These are phyloP conservation scores for Pelecanus crispus DNA, from an alignment of 2,113 vertebrate species.

Conservation along the genomic window DNA sequence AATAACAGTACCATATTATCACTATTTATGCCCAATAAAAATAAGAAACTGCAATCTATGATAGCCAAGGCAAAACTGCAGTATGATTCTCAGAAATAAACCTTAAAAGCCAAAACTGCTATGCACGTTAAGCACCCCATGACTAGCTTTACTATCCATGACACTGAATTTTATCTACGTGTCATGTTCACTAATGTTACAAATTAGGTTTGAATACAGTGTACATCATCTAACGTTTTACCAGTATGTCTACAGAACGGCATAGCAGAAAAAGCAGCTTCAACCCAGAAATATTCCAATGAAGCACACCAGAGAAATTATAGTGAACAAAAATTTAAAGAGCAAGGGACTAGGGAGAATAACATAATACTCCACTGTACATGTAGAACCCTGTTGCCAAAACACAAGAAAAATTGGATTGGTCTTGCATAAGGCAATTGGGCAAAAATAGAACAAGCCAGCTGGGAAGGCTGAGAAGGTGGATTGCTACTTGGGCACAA, in stretches of 20 bases:
- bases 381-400: background rate
- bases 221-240: background rate
- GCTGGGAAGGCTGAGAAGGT: background rate
- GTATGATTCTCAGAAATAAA: background rate
- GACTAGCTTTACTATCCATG: background rate
- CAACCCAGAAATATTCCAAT: background rate
- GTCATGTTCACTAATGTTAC: background rate
- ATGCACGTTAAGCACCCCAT: fast-evolving
- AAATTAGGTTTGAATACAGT: background rate
- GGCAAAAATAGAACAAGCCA: background rate
- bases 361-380: background rate
- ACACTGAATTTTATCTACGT: background rate
- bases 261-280: background rate
- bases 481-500: background rate
- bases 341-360: background rate
- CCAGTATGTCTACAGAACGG: background rate
- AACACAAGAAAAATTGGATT: background rate
- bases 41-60: background rate
- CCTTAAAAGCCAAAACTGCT: background rate
- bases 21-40: background rate
- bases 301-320: background rate
- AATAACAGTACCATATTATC: background rate
- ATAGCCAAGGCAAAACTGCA: background rate
- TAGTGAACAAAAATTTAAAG: background rate
- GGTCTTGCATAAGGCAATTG: background rate